A percentile compares a stretch with the other conserved stretches of the same genome.
Evolutionary conservation across 2,797 vertebrate species (phyloP).

Genomic region (Cynopterus sphinx): DNA sequence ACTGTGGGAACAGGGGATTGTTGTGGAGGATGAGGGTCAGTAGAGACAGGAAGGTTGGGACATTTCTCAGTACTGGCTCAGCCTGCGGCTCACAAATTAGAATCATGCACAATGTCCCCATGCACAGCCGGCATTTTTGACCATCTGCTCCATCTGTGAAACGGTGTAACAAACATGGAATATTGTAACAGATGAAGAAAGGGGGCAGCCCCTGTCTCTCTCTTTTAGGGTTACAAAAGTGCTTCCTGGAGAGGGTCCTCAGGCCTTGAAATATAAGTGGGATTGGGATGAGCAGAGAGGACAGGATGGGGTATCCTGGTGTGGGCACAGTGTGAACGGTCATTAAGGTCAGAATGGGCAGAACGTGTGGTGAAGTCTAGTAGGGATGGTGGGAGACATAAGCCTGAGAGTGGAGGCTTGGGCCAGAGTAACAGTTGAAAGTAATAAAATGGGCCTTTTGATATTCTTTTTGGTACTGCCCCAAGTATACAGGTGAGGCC

Average conservation of each 20-base stretch:
- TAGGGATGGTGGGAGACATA: accelerated
- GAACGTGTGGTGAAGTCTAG: accelerated
- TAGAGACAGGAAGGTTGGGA: not conserved
- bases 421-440: not conserved
- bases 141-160: slow-evolving; percentile 43
- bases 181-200: not conserved
- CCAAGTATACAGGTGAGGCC: not conserved
- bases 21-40: not conserved
- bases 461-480: not conserved
- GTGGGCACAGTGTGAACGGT: accelerated
- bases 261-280: not conserved
- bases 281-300: not conserved
- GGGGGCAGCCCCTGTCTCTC: not conserved
- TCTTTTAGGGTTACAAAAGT: not conserved
- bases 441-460: not conserved
- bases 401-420: not conserved
- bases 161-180: not conserved
- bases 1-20: not conserved
- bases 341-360: too few relatives aligned
- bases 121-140: not conserved
- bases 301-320: not conserved
- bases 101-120: not conserved
- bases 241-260: not conserved
- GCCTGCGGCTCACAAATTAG: not conserved
- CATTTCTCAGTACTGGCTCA: not conserved